Conservation (phyloP, 2,797 vertebrate genomes). For the Enteromius paludinosus region DNA sequence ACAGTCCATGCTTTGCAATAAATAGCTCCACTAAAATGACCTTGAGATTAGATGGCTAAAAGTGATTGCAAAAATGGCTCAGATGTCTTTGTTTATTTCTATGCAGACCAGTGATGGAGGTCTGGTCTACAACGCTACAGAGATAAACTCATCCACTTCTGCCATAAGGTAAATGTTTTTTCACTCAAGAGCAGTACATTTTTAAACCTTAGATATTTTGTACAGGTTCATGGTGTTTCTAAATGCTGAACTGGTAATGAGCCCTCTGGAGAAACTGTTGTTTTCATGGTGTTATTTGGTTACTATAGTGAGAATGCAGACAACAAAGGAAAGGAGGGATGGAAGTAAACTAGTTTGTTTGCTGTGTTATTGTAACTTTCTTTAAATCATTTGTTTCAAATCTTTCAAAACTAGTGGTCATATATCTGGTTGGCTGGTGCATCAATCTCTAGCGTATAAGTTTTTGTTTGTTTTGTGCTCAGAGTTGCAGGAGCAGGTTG, state of each 20-base stretch:
- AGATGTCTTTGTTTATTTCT: conserved; percentile 32
- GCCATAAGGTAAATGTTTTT: conserved; percentile 69
- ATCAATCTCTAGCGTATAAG: conserved; percentile 48
- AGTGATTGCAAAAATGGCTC: background rate
- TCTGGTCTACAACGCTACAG: conserved; percentile 72
- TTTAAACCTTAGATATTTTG: background rate
- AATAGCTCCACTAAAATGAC: background rate
- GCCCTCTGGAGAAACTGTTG: conserved; percentile 47
- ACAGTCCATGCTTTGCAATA: conserved; percentile 58
- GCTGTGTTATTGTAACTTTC: background rate
- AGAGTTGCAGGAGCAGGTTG: conserved; percentile 67
- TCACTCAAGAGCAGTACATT: background rate
- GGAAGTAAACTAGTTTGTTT: background rate
- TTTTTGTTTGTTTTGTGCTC: conserved; percentile 59
- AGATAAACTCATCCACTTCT: conserved; percentile 65
- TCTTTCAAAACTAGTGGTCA: background rate
- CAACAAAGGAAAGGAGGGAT: background rate
- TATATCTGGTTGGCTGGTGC: background rate
- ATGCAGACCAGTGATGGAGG: conserved; percentile 80
- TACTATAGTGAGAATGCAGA: conserved; percentile 39
- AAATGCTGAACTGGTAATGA: conserved; percentile 48
- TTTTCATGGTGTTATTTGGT: conserved; percentile 45
- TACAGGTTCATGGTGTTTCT: conserved; percentile 24
- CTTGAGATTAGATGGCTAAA: conserved; percentile 1
- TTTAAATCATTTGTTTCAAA: background rate